Conservation (phyloP, 2,113 vertebrate genomes). For the rat (Rattus norvegicus) region GRCr8 NC_086035.1:2131501-2132000, state of each 20-base stretch:
- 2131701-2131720: too few species aligned
- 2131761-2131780: too few species aligned
- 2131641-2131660: conserved; percentile 16
- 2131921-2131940: neutral
- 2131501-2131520: neutral
- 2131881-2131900: neutral
- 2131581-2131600: too few species aligned
- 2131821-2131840: neutral
- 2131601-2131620: neutral
- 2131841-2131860: too few species aligned
- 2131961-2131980: conserved; percentile 27
- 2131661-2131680: neutral
- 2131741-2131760: too few species aligned
- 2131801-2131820: neutral
- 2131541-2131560: neutral
- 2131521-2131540: neutral
- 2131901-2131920: neutral
- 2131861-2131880: neutral
- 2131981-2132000: neutral
- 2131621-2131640: neutral
- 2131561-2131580: neutral
- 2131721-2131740: too few species aligned
- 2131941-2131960: conserved; percentile 9
- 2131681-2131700: neutral
- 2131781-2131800: too few species aligned